Evolutionary conservation across 2,113 vertebrate species (phyloP).

Genomic region (Colius striatus): DNA sequence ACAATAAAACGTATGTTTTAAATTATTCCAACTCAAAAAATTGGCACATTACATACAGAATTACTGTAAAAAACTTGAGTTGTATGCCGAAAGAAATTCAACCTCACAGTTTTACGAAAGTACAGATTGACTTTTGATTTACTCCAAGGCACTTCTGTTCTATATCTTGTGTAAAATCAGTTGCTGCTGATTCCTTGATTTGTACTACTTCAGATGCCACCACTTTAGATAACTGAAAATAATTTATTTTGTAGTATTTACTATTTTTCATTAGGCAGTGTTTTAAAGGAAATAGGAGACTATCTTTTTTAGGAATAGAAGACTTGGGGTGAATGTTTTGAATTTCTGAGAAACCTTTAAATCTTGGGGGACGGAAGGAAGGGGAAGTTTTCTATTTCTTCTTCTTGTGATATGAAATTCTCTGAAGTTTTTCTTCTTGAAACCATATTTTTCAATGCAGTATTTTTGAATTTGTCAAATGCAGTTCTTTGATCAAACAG

Average conservation of each 20-base stretch:
- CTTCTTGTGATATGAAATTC: background rate
- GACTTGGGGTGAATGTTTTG: background rate
- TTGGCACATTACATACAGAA: background rate
- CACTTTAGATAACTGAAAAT: slow-evolving; percentile 40
- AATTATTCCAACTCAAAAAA: background rate
- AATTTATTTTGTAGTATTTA: slow-evolving; percentile 19
- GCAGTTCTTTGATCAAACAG: background rate
- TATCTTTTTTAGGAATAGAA: background rate
- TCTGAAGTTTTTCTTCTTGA: background rate
- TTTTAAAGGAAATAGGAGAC: slow-evolving; percentile 30
- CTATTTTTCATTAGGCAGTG: slow-evolving; percentile 21
- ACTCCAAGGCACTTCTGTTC: slow-evolving; percentile 29
- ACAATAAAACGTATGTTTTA: background rate
- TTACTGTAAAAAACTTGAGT: slow-evolving; percentile 19
- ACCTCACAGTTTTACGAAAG: background rate
- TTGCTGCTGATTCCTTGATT: slow-evolving; percentile 54
- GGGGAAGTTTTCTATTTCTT: background rate
- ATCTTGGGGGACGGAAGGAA: background rate
- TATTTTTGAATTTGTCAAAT: background rate
- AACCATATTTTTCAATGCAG: background rate
- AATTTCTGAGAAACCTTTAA: slow-evolving; percentile 33
- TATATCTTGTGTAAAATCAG: slow-evolving; percentile 27
- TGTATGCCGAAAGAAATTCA: background rate
- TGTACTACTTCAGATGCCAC: slow-evolving; percentile 24
- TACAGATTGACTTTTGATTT: slow-evolving; percentile 43